Percentiles rank a stretch among this genome's conserved stretches.
phyloP scores from a whole-genome alignment of 2,888 invertebrate species.

The Diadegma fenestrale region DNA sequence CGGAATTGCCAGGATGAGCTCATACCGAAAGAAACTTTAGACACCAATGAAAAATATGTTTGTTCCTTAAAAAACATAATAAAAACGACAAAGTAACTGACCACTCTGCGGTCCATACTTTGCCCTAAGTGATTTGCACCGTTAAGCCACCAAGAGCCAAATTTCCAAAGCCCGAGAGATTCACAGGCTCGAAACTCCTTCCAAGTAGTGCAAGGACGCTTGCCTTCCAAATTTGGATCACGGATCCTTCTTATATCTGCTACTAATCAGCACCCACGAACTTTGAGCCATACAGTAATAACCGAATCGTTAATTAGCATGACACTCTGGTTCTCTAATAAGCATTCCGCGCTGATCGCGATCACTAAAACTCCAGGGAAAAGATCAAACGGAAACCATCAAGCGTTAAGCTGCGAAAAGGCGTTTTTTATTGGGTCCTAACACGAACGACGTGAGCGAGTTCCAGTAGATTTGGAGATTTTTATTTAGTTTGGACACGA shows the following conservation, averaged over 20 bases:
- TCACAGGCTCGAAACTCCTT: conserved; percentile 18
- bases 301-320: conserved; percentile 5
- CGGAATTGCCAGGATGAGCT: conserved; percentile 14
- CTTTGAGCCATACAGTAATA: conserved; percentile 20
- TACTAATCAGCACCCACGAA: conserved; percentile 33
- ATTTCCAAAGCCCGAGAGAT: conserved; percentile 11
- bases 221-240: conserved; percentile 29
- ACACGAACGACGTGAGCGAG: background rate
- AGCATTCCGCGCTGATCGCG: background rate
- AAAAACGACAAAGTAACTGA: conserved; percentile 29
- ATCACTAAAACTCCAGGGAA: background rate
- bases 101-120: conserved; percentile 21
- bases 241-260: background rate
- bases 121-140: conserved; percentile 50
- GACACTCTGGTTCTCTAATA: conserved; percentile 3
- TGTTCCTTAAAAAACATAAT: conserved; percentile 18
- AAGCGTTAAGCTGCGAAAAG: background rate
- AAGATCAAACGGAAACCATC: conserved; percentile 2
- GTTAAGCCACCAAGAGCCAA: conserved; percentile 38
- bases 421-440: background rate
- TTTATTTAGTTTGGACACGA: background rate
- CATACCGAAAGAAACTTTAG: conserved; percentile 46
- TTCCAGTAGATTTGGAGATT: background rate
- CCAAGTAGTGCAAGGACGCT: conserved; percentile 48
- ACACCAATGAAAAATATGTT: conserved; percentile 28